Percentiles rank a stretch among this genome's conserved stretches.
Evolutionary conservation across 1,140 invertebrate genomes (phyloP).

Genomic region (Drosophila varians): DNA sequence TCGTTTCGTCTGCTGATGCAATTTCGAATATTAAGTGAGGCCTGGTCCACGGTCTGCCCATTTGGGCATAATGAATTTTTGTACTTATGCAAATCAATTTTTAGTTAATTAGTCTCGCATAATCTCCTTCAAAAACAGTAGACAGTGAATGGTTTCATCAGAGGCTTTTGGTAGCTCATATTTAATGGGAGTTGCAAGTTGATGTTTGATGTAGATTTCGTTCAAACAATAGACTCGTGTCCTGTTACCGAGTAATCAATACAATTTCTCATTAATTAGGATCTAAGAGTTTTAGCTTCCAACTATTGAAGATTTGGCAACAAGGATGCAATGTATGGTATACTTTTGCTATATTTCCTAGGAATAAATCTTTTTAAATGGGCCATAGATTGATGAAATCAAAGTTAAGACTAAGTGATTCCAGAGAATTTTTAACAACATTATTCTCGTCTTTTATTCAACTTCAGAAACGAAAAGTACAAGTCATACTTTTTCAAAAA

Average conservation of each 20-base stretch:
- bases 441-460: slow-evolving; percentile 4
- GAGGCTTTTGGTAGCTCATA: neutral
- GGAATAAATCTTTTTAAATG: neutral
- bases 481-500: slow-evolving; percentile 20
- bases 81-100: slow-evolving; percentile 59
- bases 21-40: slow-evolving; percentile 54
- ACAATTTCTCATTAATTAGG: neutral
- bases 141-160: neutral
- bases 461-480: neutral
- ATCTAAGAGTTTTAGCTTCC: neutral
- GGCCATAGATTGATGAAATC: neutral
- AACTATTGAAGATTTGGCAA: no score
- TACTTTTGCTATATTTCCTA: neutral
- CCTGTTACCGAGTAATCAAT: neutral
- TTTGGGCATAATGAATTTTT: slow-evolving; percentile 42
- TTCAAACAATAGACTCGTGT: slow-evolving; percentile 17
- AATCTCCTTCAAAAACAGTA: neutral
- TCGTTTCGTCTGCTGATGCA: slow-evolving; percentile 28
- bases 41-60: neutral
- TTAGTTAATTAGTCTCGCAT: slow-evolving; percentile 45
- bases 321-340: neutral
- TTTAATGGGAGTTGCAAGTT: slow-evolving; percentile 2
- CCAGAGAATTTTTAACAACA: slow-evolving; percentile 3
- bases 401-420: slow-evolving; percentile 1
- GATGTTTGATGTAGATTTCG: slow-evolving; percentile 15